A percentile compares a stretch with the other conserved stretches of the same genome.
Evolutionary conservation across 2,797 vertebrate genomes (phyloP).

Genomic region (Malacoraja senta): DNA sequence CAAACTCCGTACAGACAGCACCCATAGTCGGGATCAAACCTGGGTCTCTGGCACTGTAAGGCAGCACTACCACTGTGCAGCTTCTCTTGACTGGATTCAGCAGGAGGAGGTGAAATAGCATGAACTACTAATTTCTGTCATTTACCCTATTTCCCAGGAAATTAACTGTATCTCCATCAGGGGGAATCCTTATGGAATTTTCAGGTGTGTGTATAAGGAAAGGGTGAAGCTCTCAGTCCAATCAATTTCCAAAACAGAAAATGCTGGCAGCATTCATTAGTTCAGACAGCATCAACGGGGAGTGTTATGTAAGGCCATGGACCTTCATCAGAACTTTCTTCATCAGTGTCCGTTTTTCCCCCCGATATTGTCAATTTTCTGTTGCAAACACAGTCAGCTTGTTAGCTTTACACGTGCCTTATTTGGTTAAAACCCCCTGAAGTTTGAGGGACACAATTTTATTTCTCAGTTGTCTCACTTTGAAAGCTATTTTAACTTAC

Average conservation of each 20-base stretch:
- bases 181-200: not conserved
- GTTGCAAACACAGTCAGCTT: not conserved
- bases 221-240: too few species aligned
- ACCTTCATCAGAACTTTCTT: too few species aligned
- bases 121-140: not conserved
- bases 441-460: not conserved
- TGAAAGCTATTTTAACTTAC: not conserved
- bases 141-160: not conserved
- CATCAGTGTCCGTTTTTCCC: too few species aligned
- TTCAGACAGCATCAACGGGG: too few species aligned
- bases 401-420: not conserved
- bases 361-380: too few species aligned
- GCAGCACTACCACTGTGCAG: too few species aligned
- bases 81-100: not conserved
- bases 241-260: too few species aligned
- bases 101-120: not conserved
- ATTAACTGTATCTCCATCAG: not conserved
- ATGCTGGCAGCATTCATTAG: too few species aligned
- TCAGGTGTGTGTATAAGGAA: not conserved
- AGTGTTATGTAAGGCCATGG: too few species aligned
- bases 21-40: too few species aligned
- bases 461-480: not conserved
- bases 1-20: too few species aligned
- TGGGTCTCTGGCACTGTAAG: too few species aligned
- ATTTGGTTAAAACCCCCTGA: not conserved